phyloP scores from a whole-genome alignment of 1,140 invertebrate species.

The Bombus terrestris region DNA sequence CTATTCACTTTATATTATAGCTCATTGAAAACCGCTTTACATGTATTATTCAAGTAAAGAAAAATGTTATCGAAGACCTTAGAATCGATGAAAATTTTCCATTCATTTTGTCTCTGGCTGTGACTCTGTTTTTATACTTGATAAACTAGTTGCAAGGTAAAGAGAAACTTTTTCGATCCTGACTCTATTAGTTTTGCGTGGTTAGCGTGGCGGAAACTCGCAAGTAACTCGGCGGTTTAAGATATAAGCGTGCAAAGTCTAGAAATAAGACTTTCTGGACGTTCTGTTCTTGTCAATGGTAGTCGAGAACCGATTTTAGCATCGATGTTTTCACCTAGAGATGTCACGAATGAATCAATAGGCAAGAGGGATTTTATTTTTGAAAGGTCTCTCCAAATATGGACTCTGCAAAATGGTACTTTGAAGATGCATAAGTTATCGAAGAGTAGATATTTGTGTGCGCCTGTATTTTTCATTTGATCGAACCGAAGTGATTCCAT shows the following conservation, averaged over 20 bases:
- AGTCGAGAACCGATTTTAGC: background rate
- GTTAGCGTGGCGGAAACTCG: background rate
- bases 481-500: background rate
- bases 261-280: background rate
- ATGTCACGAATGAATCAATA: background rate
- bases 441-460: background rate
- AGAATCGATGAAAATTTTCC: background rate
- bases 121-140: background rate
- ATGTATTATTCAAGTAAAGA: too few species aligned
- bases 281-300: background rate
- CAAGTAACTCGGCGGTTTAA: background rate
- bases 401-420: background rate
- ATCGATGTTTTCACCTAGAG: background rate
- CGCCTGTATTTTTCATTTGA: background rate
- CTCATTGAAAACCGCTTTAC: background rate
- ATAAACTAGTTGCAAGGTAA: too few species aligned
- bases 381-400: background rate
- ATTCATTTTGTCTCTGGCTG: background rate
- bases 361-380: too few species aligned
- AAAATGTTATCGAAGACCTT: background rate
- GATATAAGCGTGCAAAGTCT: too few species aligned
- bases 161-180: background rate
- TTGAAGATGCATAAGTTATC: background rate
- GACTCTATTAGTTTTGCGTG: background rate
- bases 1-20: background rate